Conservation (phyloP, 2,797 vertebrate species). For the Phataginus tricuspis region DNA sequence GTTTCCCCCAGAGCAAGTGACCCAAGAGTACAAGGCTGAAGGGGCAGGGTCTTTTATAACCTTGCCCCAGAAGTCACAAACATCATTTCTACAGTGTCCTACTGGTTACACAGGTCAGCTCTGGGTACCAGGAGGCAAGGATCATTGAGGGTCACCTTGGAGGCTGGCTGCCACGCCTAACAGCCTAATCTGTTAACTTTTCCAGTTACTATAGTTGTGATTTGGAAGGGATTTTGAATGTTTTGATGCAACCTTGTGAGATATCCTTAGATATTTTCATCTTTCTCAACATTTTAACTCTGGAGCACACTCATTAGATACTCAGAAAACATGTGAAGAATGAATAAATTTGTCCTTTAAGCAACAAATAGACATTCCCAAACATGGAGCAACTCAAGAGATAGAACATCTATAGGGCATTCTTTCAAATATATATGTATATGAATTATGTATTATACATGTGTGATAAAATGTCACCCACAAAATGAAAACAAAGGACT, state of each 20-base stretch:
- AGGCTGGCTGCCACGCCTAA: not conserved
- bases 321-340: not conserved
- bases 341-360: not conserved
- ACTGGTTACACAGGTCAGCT: not conserved
- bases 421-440: not conserved
- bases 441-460: not conserved
- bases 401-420: not conserved
- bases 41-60: not conserved
- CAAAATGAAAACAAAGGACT: constrained; percentile 4
- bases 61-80: not conserved
- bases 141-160: not conserved
- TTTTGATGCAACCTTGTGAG: not conserved
- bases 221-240: not conserved
- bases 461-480: constrained; percentile 15
- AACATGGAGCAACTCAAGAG: not conserved
- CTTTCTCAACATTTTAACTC: not conserved
- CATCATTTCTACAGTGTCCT: not conserved
- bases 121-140: not conserved
- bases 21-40: not conserved
- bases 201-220: not conserved
- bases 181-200: not conserved
- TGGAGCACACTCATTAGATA: not conserved
- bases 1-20: not conserved
- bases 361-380: not conserved
- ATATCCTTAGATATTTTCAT: not conserved